Evolutionary conservation across 2,888 invertebrate species (phyloP), one percentile per base, ranked within the genome.

Genomic region (Cecidostiba fungosa): DNA sequence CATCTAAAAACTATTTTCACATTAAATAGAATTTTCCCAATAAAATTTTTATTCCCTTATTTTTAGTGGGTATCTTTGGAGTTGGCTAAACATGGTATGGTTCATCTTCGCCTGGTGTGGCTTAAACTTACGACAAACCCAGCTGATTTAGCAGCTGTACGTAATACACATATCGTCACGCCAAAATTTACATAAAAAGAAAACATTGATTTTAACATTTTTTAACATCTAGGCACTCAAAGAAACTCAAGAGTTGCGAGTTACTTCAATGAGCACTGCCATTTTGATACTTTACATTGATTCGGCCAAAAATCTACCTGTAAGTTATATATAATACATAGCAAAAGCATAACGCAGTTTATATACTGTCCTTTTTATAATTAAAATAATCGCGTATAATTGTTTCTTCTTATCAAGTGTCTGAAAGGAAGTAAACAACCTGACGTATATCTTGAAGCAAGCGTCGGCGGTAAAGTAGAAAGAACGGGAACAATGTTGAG

Each of bases 1-100:
- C n/a, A n/a, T n/a, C 81, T 70, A 77, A 29, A 70, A 77, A 19
- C 43, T 73, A 74, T 54, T 70, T 66, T 16, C 32, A 79, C 59
- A 43, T 80, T 76, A 16, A 16, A 50, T 50, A 5, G 5, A 59
- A 59, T 59, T 16, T 6, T 16, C 6, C 12, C 12, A 10, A 39
- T 39, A 39, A 43, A 43, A 12, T 43, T 43, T 43, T 8, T 81
- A 90, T 69, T 90, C 90, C 47, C 90, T 89, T 77, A 91, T 90
- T 87, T 74, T 62, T 93, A 99, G 98, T 99, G 99, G 99, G 95
- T 98, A 88, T 97, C 98, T 0, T 94, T 99, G 89, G 98, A 99
- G 93, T 97, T 98, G 93, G 98, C 98, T 12, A 98, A 98, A 93
- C 98, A 98, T 91, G 99, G 99, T 8, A 96, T 98, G 94, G 95